Base-by-base conservation (phyloP, 2,888 invertebrate species). In the Drosophila longiperda region DNA sequence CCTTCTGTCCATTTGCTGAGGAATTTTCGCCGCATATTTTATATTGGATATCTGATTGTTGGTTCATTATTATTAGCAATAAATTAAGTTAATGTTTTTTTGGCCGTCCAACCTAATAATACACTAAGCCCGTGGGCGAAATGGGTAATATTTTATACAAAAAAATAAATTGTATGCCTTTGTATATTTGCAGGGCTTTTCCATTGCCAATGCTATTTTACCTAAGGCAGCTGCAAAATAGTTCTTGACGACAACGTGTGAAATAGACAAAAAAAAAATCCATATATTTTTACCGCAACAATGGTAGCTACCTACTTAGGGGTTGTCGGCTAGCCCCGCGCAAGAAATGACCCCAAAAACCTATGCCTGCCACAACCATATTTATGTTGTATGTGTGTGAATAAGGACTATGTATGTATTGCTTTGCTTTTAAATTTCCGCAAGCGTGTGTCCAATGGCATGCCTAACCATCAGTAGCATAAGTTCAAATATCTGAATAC, bases 201-300 rank as follows among this genome's bases (percentile, higher is more conserved):
- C 36, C 49, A 63, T n/a, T 55, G 33, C 26, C 29, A 20, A 36
- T 38, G 34, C 20, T 6, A 33, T 33, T 17, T 33, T n/a, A 29
- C 12, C 32, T 53, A 38, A 5, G 32, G n/a, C 36, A 53, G 29
- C 3, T 42, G 36, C 4, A 32, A 66, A 53, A 3, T 45, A 15
- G 15, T 57, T 58, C 11, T 11, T 75, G 63, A 20, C 33, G 23
- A 11, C 29, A 23, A 32, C 32, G n/a, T 26, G 11, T 26, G 36
- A 54, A 62, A 55, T 34, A 33, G 36, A 40, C 49, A 49, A 32
- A 15, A 45, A 49, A 32, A 15, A 45, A 58, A 49, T 59, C 49
- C 58, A 68, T 60, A 73, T 66, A 64, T 60, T 69, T 72, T 83
- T 76, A 62, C 60, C 72, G 58, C 48, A 60, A 40, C 34, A 48